A percentile compares a stretch with the other conserved stretches of the same genome.
These are phyloP conservation scores for Tetraneura akinire DNA, from an alignment of 1,140 invertebrate genomes.

Conservation along the genomic window DNA sequence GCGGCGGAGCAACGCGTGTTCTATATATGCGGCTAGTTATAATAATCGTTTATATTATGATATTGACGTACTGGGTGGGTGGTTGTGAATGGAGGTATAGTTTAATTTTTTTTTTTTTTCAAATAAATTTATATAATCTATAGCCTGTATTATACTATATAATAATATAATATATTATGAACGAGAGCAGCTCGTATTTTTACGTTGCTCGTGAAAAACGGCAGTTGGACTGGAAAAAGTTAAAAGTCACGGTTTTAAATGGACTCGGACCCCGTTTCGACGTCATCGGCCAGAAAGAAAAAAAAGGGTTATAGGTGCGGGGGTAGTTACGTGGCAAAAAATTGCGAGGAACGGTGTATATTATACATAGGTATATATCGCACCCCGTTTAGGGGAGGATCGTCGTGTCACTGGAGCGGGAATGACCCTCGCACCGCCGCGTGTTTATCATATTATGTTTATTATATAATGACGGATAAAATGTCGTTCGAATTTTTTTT, in stretches of 20 bases:
- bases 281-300: background rate
- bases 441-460: conserved; percentile 8
- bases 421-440: background rate
- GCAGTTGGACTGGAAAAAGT: conserved; percentile 38
- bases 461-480: conserved; percentile 41
- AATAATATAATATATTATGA: background rate
- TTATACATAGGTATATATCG: background rate
- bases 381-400: conserved; percentile 45
- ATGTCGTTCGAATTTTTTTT: conserved; percentile 19
- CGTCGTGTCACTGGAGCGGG: background rate
- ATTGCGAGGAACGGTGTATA: background rate
- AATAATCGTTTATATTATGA: no score
- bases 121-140: no score
- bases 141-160: no score
- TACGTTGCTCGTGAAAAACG: conserved; percentile 4
- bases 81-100: no score
- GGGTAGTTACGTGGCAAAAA: background rate
- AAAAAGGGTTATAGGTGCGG: conserved; percentile 17
- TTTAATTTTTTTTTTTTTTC: no score
- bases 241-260: conserved; percentile 48
- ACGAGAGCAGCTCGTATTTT: background rate
- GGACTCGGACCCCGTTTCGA: background rate
- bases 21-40: background rate
- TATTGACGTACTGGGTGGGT: no score
- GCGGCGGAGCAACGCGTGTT: background rate